Evolutionary conservation across 2,113 vertebrate species (phyloP), one percentile per base, ranked within the genome.

Genomic region (Lamprotornis superbus): DNA sequence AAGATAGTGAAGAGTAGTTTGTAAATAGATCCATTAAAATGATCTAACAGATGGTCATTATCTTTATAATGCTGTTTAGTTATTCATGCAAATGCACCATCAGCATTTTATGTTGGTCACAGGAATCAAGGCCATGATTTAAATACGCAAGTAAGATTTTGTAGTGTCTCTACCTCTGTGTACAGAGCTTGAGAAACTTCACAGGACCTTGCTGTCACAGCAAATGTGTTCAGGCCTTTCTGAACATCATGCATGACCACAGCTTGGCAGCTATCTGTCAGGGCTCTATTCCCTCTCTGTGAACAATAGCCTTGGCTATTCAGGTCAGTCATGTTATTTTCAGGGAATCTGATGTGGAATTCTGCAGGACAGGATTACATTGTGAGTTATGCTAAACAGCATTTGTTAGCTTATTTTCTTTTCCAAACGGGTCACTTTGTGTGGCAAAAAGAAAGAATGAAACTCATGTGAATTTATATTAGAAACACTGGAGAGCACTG

Each of bases 131-230:
- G 18, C 25, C 12, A 4, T 17, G 5, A 14, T 69, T 73, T 91
- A 64, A 46, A 73, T 23, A 50, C 27, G 28, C 6, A 50, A 79
- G 27, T 28, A 33, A 39, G 16, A 27, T 12, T 33, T 40, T 80
- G 31, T 20, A 64, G 2, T 30, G 19, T 33, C 44, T 89, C 14
- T 25, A 3, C 24, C 46, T 79, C 16, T 53, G 4, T 31, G 2
- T 35, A 15, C 10, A n/a, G 28, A 83, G 27, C 15, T 9, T 47
- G 37, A 93, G 53, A 83, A 83, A 65, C 50, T n/a, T 10, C 44
- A 27, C 5, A 79, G 53, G 37, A 44, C 15, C 7, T 78, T 3
- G 0, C 11, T 64, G 25, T 33, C 1, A 0, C 11, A 53, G 21
- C 12, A 37, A 40, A 42, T 0, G 0, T 25, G 31, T 44, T 63